Evolutionary conservation across 2,888 invertebrate species (phyloP).

Genomic region (Mycalesis mineus): DNA sequence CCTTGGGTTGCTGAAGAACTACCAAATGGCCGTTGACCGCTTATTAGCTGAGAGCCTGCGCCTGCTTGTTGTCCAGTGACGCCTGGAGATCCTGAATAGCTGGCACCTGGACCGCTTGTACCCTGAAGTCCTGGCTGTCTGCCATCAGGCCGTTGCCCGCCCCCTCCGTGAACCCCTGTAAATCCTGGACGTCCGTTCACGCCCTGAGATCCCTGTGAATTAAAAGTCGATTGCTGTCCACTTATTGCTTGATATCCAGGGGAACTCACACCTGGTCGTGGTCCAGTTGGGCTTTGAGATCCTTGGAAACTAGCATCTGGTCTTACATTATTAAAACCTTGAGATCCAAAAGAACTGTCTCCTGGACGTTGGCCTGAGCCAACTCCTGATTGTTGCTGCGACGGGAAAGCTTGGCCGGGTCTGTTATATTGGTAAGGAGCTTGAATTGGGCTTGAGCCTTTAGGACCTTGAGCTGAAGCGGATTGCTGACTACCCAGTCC

Average conservation of each 20-base stretch:
- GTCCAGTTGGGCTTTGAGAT: constrained; percentile 14
- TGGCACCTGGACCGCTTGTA: background rate
- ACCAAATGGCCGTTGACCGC: constrained; percentile 19
- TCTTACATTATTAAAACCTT: too few species aligned
- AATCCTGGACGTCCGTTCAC: constrained; percentile 16
- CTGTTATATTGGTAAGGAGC: constrained; percentile 27
- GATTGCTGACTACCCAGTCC: background rate
- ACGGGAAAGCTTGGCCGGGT: constrained; percentile 18
- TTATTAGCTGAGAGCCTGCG: background rate
- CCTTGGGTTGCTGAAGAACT: constrained; percentile 13
- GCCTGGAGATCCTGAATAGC: background rate
- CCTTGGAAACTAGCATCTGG: too few species aligned
- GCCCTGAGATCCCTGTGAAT: background rate
- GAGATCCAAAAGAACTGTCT: background rate
- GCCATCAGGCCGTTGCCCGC: constrained; percentile 6
- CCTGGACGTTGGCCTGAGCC: too few species aligned
- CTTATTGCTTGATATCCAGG: constrained; percentile 25
- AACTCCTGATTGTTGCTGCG: constrained; percentile 6
- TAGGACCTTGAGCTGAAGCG: background rate
- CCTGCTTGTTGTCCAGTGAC: background rate
- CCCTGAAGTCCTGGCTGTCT: constrained; percentile 20
- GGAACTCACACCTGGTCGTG: constrained; percentile 12
- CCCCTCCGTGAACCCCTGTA: constrained; percentile 2
- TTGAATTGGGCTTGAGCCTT: constrained; percentile 12
- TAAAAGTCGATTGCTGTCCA: constrained; percentile 15